These are phyloP conservation scores for Dolichotis patagonum DNA, from an alignment of 2,113 vertebrate genomes.

Conservation along the genomic window DNA sequence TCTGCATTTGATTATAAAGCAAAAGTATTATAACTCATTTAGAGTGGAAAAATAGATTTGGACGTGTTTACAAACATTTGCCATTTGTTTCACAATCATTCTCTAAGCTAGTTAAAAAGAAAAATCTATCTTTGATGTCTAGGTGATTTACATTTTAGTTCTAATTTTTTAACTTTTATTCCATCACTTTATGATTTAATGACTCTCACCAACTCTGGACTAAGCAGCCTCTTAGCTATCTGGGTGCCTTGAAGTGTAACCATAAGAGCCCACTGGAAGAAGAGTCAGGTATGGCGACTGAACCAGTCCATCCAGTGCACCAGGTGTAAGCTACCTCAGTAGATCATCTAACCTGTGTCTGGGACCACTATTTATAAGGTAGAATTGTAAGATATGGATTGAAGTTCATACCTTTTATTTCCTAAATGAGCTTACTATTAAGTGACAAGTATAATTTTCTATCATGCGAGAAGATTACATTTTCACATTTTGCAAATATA, in stretches of 20 bases:
- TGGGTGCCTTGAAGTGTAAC: not conserved
- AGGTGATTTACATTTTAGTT: slow-evolving; percentile 17
- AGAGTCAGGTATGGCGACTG: not conserved
- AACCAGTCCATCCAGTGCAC: not conserved
- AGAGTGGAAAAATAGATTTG: not conserved
- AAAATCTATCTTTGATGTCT: not conserved
- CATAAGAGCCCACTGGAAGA: not conserved
- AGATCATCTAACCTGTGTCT: not conserved
- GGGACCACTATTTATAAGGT: not conserved
- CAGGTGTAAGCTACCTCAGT: not conserved
- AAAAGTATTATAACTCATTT: not conserved
- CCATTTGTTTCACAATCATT: not conserved
- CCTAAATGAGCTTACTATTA: not conserved
- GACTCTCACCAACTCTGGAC: not conserved
- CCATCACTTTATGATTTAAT: not conserved
- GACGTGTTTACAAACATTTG: not conserved
- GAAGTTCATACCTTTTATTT: not conserved
- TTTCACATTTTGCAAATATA: not conserved
- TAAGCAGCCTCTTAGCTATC: not conserved
- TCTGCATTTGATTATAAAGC: not conserved
- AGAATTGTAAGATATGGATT: not conserved
- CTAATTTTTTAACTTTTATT: not conserved
- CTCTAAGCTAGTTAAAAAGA: not conserved
- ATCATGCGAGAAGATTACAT: not conserved
- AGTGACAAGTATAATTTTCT: not conserved